phyloP scores from a whole-genome alignment of 2,797 vertebrate genomes.

The Parauchenoglanis punctatus region DNA sequence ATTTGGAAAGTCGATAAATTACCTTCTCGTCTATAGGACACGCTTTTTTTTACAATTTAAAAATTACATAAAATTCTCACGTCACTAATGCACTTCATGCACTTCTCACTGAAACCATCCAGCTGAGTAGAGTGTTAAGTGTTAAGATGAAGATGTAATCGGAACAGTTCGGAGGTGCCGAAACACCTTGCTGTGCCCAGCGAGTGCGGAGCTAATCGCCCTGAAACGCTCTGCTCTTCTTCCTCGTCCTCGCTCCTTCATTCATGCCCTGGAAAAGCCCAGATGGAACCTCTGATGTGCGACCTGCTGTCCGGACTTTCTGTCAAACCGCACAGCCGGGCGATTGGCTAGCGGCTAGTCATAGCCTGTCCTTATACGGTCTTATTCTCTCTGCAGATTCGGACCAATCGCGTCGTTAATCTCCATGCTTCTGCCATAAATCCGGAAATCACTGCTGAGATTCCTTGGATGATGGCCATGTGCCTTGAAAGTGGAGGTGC shows the following conservation, averaged over 20 bases:
- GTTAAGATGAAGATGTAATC: conserved; percentile 7
- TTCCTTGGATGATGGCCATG: not conserved
- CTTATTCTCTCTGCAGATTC: conserved; percentile 56
- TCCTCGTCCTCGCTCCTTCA: conserved; percentile 54
- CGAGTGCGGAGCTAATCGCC: conserved; percentile 37
- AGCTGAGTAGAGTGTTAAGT: not conserved
- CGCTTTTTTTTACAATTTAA: not conserved
- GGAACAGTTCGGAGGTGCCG: not conserved
- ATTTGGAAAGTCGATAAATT: not conserved
- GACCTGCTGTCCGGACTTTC: conserved; percentile 68
- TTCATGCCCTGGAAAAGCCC: conserved; percentile 76
- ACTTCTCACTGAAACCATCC: not conserved
- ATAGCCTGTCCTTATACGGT: conserved; percentile 69
- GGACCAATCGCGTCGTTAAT: conserved; percentile 58
- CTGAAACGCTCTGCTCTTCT: conserved; percentile 36
- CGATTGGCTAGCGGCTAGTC: conserved; percentile 63
- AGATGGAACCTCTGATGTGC: conserved; percentile 72
- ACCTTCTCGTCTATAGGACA: not conserved
- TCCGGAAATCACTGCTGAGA: conserved; percentile 13
- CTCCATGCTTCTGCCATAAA: not conserved
- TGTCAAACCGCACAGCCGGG: conserved; percentile 67
- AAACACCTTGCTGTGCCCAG: conserved; percentile 11
- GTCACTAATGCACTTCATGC: not conserved
- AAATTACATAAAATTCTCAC: not conserved
- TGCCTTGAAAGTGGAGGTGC: not conserved